Evolutionary conservation across 1,140 invertebrate genomes (phyloP), one percentile per base, ranked within the genome.

Genomic region (Megalonaias nervosa): DNA sequence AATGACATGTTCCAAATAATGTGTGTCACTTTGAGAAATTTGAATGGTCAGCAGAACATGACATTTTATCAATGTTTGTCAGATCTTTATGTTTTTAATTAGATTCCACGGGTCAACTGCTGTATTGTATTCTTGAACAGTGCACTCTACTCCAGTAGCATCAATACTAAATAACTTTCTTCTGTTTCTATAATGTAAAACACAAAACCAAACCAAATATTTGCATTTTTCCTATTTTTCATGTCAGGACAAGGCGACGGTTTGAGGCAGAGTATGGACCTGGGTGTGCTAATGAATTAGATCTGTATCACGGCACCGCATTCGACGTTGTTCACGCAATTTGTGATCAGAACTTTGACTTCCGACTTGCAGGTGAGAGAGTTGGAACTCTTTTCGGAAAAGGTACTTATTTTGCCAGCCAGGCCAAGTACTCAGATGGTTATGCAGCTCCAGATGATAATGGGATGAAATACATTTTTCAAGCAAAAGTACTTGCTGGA

Each of bases 331-430:
- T 77, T 13, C 68, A 77, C 14, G 12, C 59, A 15, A 77, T 77
- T 19, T 71, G 68, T 38, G 14, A 65, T 1, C n/a, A 68, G 5
- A 77, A 71, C 31, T n/a, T 77, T 6, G 75, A 77, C 55, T 69
- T 55, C 23, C 74, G 83, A 16, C 17, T 85, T 2, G 81, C 80
- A 58, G 83, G 83, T 1, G 70, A 65, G 23, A 67, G 78, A 23
- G 68, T 75, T 64, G 85, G 85, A 15, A 74, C 84, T 14, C 19
- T 79, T 48, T 86, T 82, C 75, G 86, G 85, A 11, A 83, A 84
- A 67, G 86, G 86, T n/a, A 78, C 77, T 21, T 88, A 87, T 68
- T 88, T 86, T 68, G 84, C 84, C 14, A 26, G 65, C 2, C 80
- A 87, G 48, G 82, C 87, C 14, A 83, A 74, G 58, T 84, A 86